A percentile compares a stretch with the other conserved stretches of the same genome.
These are phyloP conservation scores for Phylloscopus collybita DNA, from an alignment of 2,797 vertebrate species.

Conservation along the genomic window DNA sequence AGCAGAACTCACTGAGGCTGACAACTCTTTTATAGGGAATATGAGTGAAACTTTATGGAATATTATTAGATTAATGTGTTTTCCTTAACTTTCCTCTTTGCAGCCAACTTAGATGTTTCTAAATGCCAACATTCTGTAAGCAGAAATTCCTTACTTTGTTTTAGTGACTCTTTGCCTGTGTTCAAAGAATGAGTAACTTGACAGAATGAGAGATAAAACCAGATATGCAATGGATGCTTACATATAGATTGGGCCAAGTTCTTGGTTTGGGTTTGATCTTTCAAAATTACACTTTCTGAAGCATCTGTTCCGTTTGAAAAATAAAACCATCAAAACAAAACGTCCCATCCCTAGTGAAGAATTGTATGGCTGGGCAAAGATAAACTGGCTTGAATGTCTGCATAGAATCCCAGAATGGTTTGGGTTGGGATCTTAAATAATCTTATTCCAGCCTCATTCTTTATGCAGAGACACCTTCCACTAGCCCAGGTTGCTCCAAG, in stretches of 20 bases:
- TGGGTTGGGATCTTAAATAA: not conserved
- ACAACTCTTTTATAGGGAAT: not conserved
- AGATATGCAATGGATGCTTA: fast-evolving
- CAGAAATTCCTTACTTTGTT: not conserved
- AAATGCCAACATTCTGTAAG: not conserved
- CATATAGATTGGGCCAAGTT: not conserved
- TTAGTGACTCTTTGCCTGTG: not conserved
- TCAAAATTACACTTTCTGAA: not conserved
- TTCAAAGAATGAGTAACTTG: not conserved
- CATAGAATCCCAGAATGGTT: not conserved
- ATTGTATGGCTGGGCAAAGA: not conserved
- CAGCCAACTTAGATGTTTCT: not conserved
- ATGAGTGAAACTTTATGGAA: not conserved
- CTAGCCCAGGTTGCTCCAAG: fast-evolving
- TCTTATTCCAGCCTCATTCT: not conserved
- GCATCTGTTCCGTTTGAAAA: not conserved
- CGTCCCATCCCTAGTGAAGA: not conserved
- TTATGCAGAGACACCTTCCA: not conserved
- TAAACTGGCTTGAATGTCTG: not conserved
- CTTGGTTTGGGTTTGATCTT: not conserved
- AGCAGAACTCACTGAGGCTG: not conserved
- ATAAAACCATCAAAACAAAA: not conserved
- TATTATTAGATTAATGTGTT: not conserved
- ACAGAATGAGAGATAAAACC: not conserved
- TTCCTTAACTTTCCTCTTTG: not conserved